Evolutionary conservation across 1,140 invertebrate species (phyloP).

Genomic region (Lepidurus arcticus): DNA sequence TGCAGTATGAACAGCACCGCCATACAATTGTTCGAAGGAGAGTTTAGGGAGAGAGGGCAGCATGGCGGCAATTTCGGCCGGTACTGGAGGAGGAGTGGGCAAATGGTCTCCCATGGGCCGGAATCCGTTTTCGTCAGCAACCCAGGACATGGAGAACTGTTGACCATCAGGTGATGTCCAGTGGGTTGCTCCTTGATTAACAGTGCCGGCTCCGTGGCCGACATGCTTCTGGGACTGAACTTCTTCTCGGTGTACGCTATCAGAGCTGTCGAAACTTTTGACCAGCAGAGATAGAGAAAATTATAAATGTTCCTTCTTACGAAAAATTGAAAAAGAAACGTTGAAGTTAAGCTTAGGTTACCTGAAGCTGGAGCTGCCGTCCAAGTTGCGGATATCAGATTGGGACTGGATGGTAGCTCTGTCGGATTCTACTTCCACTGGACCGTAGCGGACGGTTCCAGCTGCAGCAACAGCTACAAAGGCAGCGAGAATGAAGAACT

Average conservation of each 20-base stretch:
- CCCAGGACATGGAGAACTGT: conserved; percentile 35
- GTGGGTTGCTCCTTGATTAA: conserved; percentile 41
- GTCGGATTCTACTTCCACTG: too few relatives aligned
- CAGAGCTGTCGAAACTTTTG: conserved; percentile 44
- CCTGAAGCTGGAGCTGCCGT: too few relatives aligned
- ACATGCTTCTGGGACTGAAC: conserved; percentile 64
- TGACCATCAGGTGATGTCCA: conserved; percentile 38
- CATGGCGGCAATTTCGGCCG: conserved; percentile 31
- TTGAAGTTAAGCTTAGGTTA: too few relatives aligned
- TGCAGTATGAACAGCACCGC: neutral
- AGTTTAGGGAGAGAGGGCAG: conserved; percentile 26
- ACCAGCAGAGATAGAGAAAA: too few relatives aligned
- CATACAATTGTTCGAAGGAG: neutral
- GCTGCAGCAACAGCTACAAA: too few relatives aligned
- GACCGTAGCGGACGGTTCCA: too few relatives aligned
- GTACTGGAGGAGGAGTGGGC: conserved; percentile 37
- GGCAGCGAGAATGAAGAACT: too few relatives aligned
- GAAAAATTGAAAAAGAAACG: too few relatives aligned
- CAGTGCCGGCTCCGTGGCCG: neutral
- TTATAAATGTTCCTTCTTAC: too few relatives aligned
- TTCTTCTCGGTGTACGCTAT: conserved; percentile 69
- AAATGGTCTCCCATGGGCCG: conserved; percentile 38
- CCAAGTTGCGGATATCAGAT: too few relatives aligned
- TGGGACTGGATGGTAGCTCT: too few relatives aligned
- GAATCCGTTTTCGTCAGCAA: conserved; percentile 41